Conservation (phyloP, 2,888 invertebrate species). For the Protonemura montana region DNA sequence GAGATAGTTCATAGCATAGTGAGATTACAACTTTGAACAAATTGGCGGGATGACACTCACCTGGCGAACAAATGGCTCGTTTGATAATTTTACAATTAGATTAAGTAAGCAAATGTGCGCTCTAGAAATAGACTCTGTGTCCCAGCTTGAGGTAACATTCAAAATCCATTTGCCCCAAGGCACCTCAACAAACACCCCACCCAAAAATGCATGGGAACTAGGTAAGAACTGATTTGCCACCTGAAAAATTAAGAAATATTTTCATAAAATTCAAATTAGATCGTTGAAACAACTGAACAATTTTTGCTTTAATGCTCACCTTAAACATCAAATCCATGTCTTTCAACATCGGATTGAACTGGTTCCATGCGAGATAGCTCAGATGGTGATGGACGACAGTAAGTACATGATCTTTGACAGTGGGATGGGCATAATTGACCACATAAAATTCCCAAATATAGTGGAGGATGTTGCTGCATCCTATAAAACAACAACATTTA, state of each 20-base stretch:
- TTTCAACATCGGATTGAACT: conserved; percentile 70
- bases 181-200: conserved; percentile 72
- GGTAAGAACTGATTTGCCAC: conserved; percentile 72
- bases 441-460: conserved; percentile 77
- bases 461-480: conserved; percentile 65
- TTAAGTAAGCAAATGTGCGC: conserved; percentile 71
- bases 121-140: conserved; percentile 59
- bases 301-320: conserved; percentile 57
- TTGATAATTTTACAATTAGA: conserved; percentile 75
- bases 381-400: conserved; percentile 72
- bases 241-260: conserved; percentile 52
- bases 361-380: conserved; percentile 73
- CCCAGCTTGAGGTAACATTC: conserved; percentile 58
- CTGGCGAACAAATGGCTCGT: conserved; percentile 75
- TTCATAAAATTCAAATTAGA: not conserved
- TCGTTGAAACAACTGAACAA: too few relatives aligned
- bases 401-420: conserved; percentile 71
- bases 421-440: conserved; percentile 69
- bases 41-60: conserved; percentile 52
- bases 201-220: conserved; percentile 74
- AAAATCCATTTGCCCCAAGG: conserved; percentile 71
- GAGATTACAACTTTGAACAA: not conserved
- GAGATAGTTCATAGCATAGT: not conserved
- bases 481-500: conserved; percentile 55
- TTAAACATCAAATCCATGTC: conserved; percentile 75